These are phyloP conservation scores for Bathynomus jamesi DNA, from an alignment of 1,140 invertebrate genomes.

Conservation along the genomic window DNA sequence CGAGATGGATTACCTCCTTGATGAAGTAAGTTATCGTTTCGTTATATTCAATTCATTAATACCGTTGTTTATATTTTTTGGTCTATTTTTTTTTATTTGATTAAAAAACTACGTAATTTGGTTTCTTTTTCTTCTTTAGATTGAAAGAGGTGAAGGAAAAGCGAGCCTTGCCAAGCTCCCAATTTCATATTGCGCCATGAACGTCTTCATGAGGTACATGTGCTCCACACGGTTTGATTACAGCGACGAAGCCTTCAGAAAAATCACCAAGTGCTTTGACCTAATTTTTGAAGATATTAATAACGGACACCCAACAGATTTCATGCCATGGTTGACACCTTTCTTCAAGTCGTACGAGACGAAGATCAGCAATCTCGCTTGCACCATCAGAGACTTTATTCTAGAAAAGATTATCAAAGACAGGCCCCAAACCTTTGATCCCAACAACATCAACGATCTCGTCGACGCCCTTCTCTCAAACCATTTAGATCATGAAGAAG, in stretches of 20 bases:
- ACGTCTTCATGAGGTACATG: slow-evolving; percentile 78
- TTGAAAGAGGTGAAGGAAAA: slow-evolving; percentile 14
- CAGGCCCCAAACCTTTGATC: slow-evolving; percentile 31
- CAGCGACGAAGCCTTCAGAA: slow-evolving; percentile 55
- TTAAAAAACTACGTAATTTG: not conserved
- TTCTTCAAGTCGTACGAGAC: slow-evolving; percentile 61
- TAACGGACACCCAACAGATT: slow-evolving; percentile 77
- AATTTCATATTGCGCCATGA: slow-evolving; percentile 42
- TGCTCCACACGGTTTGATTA: slow-evolving; percentile 64
- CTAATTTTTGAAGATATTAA: slow-evolving; percentile 82
- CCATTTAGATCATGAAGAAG: slow-evolving; percentile 45
- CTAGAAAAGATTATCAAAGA: slow-evolving; percentile 56
- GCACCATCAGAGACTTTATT: slow-evolving; percentile 65
- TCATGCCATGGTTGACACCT: slow-evolving; percentile 71
- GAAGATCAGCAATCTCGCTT: slow-evolving; percentile 58
- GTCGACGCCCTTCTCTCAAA: slow-evolving; percentile 59
- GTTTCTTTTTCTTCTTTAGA: slow-evolving; percentile 15
- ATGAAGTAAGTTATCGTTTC: slow-evolving; percentile 14
- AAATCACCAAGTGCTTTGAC: slow-evolving; percentile 65
- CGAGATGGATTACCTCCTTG: slow-evolving; percentile 31
- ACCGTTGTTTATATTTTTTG: not conserved
- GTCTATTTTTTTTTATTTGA: not conserved
- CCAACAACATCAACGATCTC: slow-evolving; percentile 51
- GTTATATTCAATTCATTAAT: not conserved
- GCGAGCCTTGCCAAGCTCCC: slow-evolving; percentile 22